Conservation (phyloP, 2,888 invertebrate species). For the Terebella lapidaria region DNA sequence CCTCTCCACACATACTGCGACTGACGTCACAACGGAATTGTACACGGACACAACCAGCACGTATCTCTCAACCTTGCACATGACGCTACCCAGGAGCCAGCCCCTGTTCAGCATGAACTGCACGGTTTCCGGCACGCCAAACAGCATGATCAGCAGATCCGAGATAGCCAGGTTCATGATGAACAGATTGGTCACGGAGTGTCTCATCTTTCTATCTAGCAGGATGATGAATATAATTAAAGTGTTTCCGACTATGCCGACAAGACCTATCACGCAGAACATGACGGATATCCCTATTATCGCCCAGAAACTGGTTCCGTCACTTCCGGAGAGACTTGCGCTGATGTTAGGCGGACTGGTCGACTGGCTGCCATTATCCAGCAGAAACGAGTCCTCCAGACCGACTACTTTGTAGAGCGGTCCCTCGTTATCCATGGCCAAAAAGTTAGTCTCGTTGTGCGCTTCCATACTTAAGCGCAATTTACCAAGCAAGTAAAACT, state of each 20-base stretch:
- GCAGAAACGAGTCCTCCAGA: too few species aligned
- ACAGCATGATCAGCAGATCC: constrained; percentile 49
- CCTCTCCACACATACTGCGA: constrained; percentile 54
- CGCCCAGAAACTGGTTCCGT: too few species aligned
- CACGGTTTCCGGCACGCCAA: constrained; percentile 49
- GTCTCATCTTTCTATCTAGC: constrained; percentile 45
- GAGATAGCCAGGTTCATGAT: constrained; percentile 49
- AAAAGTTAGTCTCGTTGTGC: too few species aligned
- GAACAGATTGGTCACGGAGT: constrained; percentile 47
- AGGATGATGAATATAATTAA: constrained; percentile 48
- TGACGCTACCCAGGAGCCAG: constrained; percentile 36
- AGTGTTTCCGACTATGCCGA: constrained; percentile 41
- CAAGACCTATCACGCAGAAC: constrained; percentile 41
- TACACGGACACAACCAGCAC: constrained; percentile 53
- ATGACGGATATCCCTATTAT: constrained; percentile 31
- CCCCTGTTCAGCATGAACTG: constrained; percentile 46
- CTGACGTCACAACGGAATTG: constrained; percentile 53
- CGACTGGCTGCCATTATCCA: too few species aligned
- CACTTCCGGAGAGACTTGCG: too few species aligned
- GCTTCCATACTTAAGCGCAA: too few species aligned
- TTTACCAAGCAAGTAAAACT: too few species aligned
- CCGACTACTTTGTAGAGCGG: too few species aligned
- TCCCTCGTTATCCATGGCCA: too few species aligned
- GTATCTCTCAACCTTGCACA: constrained; percentile 51
- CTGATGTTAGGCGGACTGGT: too few species aligned